phyloP scores from a whole-genome alignment of 1,140 invertebrate genomes.

The Mesaphorura yosii region DNA sequence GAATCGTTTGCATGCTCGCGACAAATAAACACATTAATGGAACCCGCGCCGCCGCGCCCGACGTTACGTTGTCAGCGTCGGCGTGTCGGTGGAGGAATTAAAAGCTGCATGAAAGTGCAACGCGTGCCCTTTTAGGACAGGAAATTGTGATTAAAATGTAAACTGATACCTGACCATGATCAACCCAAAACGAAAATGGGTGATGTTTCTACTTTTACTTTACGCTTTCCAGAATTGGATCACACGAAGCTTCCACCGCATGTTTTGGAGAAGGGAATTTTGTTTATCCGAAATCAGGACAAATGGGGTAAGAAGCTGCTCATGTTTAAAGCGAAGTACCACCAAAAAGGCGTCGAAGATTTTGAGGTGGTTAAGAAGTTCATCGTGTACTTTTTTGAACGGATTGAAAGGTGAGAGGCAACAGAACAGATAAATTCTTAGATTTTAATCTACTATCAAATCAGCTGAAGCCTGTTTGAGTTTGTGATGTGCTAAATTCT shows the following conservation, averaged over 20 bases:
- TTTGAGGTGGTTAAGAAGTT: conserved; percentile 63
- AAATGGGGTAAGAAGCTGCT: conserved; percentile 64
- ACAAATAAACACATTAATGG: too few relatives aligned
- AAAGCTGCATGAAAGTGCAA: too few relatives aligned
- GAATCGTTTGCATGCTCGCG: too few relatives aligned
- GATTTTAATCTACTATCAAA: conserved; percentile 2
- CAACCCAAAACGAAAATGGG: background rate
- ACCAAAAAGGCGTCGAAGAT: conserved; percentile 60
- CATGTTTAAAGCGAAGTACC: conserved; percentile 61
- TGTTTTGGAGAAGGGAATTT: conserved; percentile 54
- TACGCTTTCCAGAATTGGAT: conserved; percentile 22
- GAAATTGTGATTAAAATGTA: background rate
- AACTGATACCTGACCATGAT: background rate
- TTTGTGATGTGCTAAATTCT: conserved; percentile 18
- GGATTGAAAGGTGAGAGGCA: conserved; percentile 54
- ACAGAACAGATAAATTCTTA: background rate
- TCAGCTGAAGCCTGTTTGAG: background rate
- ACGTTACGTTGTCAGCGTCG: too few relatives aligned
- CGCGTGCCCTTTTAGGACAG: too few relatives aligned
- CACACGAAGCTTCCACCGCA: conserved; percentile 12
- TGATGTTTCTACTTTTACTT: background rate
- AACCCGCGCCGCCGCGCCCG: too few relatives aligned
- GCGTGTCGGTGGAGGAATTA: too few relatives aligned
- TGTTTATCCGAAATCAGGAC: conserved; percentile 64
- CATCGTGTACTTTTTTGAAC: conserved; percentile 79